Evolutionary conservation across 2,113 vertebrate genomes (phyloP).

Genomic region (Pipra filicauda): DNA sequence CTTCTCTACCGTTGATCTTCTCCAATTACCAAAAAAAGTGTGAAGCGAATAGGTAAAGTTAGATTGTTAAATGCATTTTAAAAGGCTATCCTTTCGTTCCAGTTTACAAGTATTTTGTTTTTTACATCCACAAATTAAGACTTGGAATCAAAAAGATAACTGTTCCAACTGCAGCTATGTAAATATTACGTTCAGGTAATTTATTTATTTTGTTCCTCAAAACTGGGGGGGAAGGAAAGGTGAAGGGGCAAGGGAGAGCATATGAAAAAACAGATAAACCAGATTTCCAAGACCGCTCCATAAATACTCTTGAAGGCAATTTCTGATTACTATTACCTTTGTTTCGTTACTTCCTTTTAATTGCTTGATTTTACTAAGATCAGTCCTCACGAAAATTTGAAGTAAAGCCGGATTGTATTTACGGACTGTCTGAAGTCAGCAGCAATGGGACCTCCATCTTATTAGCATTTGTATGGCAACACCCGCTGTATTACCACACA

Average conservation of each 20-base stretch:
- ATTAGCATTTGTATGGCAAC: not conserved
- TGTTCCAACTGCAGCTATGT: not conserved
- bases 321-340: not conserved
- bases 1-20: not conserved
- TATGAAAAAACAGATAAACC: not conserved
- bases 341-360: not conserved
- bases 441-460: not conserved
- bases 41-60: not conserved
- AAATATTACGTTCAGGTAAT: not conserved
- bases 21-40: not conserved
- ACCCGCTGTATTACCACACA: rapidly evolving
- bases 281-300: not conserved
- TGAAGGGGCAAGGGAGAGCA: not conserved
- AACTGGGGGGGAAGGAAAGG: not conserved
- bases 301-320: not conserved
- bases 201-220: not conserved
- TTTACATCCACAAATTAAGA: not conserved
- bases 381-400: not conserved
- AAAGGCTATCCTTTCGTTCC: not conserved
- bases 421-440: not conserved
- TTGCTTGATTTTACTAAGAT: not conserved
- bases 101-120: not conserved
- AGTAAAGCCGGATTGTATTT: not conserved
- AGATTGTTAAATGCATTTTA: not conserved
- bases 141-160: not conserved